These are phyloP conservation scores for Apis florea DNA, from an alignment of 1,140 invertebrate genomes.

Conservation along the genomic window DNA sequence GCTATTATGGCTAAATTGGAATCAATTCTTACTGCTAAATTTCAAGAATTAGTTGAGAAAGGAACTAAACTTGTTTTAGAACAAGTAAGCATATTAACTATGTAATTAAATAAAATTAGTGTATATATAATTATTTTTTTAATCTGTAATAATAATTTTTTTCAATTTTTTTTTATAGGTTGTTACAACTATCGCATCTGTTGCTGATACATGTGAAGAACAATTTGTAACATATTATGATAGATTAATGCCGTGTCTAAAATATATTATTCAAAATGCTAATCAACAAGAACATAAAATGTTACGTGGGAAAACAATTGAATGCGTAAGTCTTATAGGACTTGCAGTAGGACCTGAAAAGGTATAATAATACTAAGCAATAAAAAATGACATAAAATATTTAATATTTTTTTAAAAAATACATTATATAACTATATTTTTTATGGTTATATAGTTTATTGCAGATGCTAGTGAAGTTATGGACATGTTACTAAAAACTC, in stretches of 20 bases:
- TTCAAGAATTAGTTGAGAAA: slow-evolving; percentile 95
- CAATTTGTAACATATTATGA: slow-evolving; percentile 94
- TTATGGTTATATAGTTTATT: slow-evolving; percentile 84
- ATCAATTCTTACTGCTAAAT: slow-evolving; percentile 93
- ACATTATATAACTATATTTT: slow-evolving; percentile 45
- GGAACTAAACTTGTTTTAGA: slow-evolving; percentile 98
- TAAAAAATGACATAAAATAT: not conserved
- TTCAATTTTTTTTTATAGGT: slow-evolving; percentile 69
- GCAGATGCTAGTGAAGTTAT: slow-evolving; percentile 97
- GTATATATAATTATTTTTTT: not conserved
- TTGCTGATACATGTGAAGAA: slow-evolving; percentile 99
- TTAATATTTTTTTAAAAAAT: slow-evolving; percentile 1
- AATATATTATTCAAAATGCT: slow-evolving; percentile 98
- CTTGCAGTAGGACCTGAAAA: slow-evolving; percentile 98
- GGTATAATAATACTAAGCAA: slow-evolving; percentile 72
- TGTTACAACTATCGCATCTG: slow-evolving; percentile 98
- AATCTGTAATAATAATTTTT: no score
- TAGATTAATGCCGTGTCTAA: slow-evolving; percentile 96
- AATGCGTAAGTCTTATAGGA: slow-evolving; percentile 99
- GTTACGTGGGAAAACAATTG: slow-evolving; percentile 97
- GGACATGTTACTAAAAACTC: slow-evolving; percentile 95
- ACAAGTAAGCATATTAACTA: slow-evolving; percentile 83
- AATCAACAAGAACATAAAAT: slow-evolving; percentile 92
- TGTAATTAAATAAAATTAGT: not conserved
- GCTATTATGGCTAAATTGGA: slow-evolving; percentile 95